Evolutionary conservation across 2,888 invertebrate species (phyloP).

Genomic region (Rotaria sp.): DNA sequence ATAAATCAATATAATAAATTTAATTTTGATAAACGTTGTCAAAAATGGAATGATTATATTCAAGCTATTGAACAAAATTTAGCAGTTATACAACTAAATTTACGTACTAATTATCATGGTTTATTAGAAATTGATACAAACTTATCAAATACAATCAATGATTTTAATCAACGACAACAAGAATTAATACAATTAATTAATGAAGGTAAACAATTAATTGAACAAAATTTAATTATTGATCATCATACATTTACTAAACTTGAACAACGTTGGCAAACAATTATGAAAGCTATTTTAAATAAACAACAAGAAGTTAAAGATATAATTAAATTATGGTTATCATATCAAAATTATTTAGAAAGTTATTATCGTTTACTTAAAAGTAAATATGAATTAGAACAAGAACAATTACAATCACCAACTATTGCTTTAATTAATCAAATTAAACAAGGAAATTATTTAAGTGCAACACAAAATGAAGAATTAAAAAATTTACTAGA

Average conservation of each 20-base stretch:
- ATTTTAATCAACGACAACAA: constrained; percentile 11
- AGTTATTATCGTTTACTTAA: constrained; percentile 22
- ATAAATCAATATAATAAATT: background rate
- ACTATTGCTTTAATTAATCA: background rate
- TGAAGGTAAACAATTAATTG: constrained; percentile 21
- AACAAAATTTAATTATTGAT: constrained; percentile 3
- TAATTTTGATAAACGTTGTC: constrained; percentile 20
- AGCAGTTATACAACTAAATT: background rate
- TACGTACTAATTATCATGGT: constrained; percentile 10
- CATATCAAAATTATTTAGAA: constrained; percentile 14
- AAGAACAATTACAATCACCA: background rate
- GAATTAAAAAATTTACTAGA: constrained; percentile 20
- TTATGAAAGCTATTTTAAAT: background rate
- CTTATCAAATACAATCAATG: background rate
- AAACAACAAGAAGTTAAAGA: constrained; percentile 9
- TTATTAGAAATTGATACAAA: constrained; percentile 20
- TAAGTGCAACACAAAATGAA: background rate
- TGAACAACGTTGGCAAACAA: constrained; percentile 13
- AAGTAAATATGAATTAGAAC: background rate
- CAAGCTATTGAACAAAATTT: constrained; percentile 19
- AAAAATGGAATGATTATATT: constrained; percentile 28
- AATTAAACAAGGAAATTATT: constrained; percentile 1
- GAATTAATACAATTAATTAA: constrained; percentile 19
- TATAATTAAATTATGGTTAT: constrained; percentile 2
- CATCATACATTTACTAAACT: background rate